Evolutionary conservation across 2,888 invertebrate genomes (phyloP), one percentile per base, ranked within the genome.

Genomic region (Julus scandinavius): DNA sequence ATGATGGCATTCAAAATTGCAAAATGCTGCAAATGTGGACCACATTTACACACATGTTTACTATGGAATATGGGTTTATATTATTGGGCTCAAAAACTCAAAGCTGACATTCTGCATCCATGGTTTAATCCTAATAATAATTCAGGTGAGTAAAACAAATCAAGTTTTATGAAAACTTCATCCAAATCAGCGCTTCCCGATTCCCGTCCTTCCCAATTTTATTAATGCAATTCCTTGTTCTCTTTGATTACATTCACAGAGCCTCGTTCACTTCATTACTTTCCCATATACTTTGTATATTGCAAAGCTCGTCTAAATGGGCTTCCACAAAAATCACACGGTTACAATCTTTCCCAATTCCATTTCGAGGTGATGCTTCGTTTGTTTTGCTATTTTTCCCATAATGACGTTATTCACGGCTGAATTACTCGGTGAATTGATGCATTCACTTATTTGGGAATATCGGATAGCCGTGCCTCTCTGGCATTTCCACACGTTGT

Each of bases 311-410:
- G 17, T 45, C 63, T 17, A 63, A 63, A 63, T 63, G n/a, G 63
- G 63, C 63, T 63, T 63, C 63, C 6, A 63, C 17, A 63, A 63
- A 63, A 63, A 17, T 63, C 63, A 63, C 54, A 54, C 13, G 54
- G 54, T 54, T 54, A 54, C 54, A 13, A 17, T 54, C 54, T 54
- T 54, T 54, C 63, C 63, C 63, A 17, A 17, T 63, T 17, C 63
- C 63, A 63, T 63, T 63, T 63, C 63, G 63, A 63, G n/a, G 13
- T 63, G 63, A 63, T 63, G 63, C 63, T 63, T 63, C 63, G 63
- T 63, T 63, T 63, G 63, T 63, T 63, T 63, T n/a, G 63, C 63
- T n/a, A 63, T 63, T 63, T 63, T 63, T 63, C n/a, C n/a, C n/a
- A 63, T 63, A 63, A 63, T 63, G 63, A 63, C 63, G 63, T 63